phyloP scores from a whole-genome alignment of 2,888 invertebrate species.

The Mythimna ferrago region DNA sequence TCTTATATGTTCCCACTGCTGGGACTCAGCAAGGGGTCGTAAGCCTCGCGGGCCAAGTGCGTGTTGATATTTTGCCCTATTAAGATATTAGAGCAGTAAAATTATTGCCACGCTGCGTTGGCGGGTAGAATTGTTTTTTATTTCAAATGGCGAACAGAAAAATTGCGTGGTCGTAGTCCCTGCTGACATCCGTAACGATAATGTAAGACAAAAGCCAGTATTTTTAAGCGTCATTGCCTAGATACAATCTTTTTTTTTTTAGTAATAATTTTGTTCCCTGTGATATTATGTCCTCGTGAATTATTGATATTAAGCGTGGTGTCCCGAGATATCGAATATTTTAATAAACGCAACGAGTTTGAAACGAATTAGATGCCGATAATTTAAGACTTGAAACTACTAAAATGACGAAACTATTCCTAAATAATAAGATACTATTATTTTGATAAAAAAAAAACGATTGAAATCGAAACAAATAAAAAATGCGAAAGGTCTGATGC shows the following conservation, averaged over 20 bases:
- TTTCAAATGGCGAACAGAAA: neutral
- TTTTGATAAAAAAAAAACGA: neutral
- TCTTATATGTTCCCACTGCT: too few relatives aligned
- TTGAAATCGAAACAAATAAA: conserved; percentile 1
- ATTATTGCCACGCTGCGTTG: neutral
- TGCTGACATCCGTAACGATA: conserved; percentile 1
- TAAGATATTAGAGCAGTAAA: neutral
- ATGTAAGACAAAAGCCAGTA: conserved; percentile 11
- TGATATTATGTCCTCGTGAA: conserved; percentile 47
- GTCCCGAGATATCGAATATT: conserved; percentile 20
- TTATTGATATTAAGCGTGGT: conserved; percentile 28
- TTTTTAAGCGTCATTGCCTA: conserved; percentile 8
- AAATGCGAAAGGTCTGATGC: neutral
- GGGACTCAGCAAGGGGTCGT: too few relatives aligned
- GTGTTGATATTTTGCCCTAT: conserved; percentile 22
- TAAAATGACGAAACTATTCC: conserved; percentile 27
- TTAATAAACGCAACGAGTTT: conserved; percentile 41
- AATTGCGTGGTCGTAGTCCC: neutral
- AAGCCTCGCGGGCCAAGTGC: too few relatives aligned
- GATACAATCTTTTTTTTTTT: conserved; percentile 10
- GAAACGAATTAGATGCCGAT: conserved; percentile 47
- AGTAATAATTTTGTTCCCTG: conserved; percentile 24
- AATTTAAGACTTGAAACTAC: conserved; percentile 3
- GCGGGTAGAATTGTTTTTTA: neutral
- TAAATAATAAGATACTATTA: neutral